Percentiles rank a stretch among this genome's conserved stretches.
These are phyloP conservation scores for Epirrita christyi DNA, from an alignment of 2,888 invertebrate species.

Conservation along the genomic window DNA sequence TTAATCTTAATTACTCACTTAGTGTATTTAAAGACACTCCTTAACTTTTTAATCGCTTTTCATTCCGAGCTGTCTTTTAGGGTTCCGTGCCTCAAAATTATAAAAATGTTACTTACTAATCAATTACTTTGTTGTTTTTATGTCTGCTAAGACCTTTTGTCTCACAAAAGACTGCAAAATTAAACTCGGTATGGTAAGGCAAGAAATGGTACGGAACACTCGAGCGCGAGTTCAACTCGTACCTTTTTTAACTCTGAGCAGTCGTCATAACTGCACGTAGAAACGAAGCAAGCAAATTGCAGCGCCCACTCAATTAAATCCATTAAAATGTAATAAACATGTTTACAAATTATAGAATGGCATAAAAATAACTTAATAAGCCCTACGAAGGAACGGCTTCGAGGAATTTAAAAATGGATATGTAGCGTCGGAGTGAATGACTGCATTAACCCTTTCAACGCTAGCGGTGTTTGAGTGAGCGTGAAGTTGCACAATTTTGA, in stretches of 20 bases:
- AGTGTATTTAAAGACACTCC: too few relatives aligned
- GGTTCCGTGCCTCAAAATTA: too few relatives aligned
- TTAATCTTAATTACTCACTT: too few relatives aligned
- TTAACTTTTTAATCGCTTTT: too few relatives aligned
- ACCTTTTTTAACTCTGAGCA: conserved; percentile 7
- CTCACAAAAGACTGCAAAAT: too few relatives aligned
- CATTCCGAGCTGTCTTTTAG: too few relatives aligned
- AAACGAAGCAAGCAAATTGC: conserved; percentile 55
- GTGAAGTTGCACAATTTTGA: too few relatives aligned
- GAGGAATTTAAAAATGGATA: conserved; percentile 31
- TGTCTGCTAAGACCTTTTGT: too few relatives aligned
- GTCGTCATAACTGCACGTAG: conserved; percentile 37
- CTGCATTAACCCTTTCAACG: conserved; percentile 17
- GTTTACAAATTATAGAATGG: conserved; percentile 55
- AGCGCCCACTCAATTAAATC: conserved; percentile 58
- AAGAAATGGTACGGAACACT: not conserved
- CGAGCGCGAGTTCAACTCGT: not conserved
- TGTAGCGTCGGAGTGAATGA: conserved; percentile 44
- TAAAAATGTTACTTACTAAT: too few relatives aligned
- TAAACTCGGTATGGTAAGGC: too few relatives aligned
- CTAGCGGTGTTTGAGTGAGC: not conserved
- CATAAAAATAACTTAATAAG: conserved; percentile 51
- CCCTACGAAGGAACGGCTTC: conserved; percentile 35
- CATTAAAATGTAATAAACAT: conserved; percentile 62
- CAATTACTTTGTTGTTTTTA: too few relatives aligned